phyloP scores from a whole-genome alignment of 2,888 invertebrate species.

The Acleris laterana region DNA sequence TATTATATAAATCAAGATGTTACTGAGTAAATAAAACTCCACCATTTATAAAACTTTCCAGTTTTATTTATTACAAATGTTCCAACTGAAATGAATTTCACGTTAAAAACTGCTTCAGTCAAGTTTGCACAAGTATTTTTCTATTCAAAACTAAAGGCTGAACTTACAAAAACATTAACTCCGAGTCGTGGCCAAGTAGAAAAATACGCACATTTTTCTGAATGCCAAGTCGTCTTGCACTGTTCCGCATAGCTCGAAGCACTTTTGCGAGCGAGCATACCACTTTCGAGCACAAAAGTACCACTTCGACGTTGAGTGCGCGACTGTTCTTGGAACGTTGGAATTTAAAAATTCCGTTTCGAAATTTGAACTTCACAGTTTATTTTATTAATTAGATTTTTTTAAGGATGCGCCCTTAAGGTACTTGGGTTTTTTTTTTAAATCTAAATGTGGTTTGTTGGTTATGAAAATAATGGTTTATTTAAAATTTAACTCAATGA shows the following conservation, averaged over 20 bases:
- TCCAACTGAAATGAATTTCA: constrained; percentile 1
- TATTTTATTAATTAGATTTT: constrained; percentile 16
- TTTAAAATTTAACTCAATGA: no score
- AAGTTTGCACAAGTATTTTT: neutral
- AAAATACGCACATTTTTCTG: constrained; percentile 27
- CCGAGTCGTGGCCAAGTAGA: neutral
- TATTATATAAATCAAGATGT: no score
- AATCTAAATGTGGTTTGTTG: no score
- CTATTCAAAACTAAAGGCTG: constrained; percentile 3
- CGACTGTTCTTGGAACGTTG: constrained; percentile 1
- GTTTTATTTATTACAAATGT: constrained; percentile 2
- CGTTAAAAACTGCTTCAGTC: neutral
- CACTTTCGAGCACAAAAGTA: constrained; percentile 19
- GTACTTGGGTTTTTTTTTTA: neutral
- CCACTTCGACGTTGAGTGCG: constrained; percentile 15
- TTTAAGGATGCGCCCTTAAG: constrained; percentile 11
- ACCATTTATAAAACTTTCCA: neutral
- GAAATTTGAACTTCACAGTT: neutral
- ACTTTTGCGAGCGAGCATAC: constrained; percentile 20
- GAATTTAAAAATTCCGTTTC: constrained; percentile 11
- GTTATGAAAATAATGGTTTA: no score
- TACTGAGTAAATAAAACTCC: neutral
- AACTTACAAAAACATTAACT: constrained; percentile 16
- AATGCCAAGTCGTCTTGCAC: constrained; percentile 17
- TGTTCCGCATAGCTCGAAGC: constrained; percentile 18